Evolutionary conservation across 2,888 invertebrate species (phyloP), one percentile per base, ranked within the genome.

Genomic region (Clistopyga incitator): DNA sequence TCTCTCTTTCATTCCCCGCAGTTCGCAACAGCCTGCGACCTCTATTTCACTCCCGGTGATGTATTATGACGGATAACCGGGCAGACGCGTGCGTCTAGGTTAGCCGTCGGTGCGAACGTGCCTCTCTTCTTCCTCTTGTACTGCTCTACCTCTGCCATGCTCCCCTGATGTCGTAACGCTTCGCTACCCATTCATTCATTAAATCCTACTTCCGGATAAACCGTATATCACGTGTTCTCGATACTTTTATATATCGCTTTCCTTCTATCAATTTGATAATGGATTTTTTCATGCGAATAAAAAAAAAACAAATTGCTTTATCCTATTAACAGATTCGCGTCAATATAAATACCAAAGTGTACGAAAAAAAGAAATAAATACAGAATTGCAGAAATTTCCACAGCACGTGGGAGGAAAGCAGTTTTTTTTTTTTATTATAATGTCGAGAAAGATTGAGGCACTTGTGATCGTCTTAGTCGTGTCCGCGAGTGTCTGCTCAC

Each of bases 41-140:
- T 74, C 61, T 67, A 76, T 79, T 83, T 77, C 68, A 79, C 82
- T 84, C 72, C 47, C 54, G 78, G 78, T 84, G 82, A 85, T 86
- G 75, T 82, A 85, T 86, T 81, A 82, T 80, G 85, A 84, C 80
- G 84, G 85, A 86, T 86, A 86, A 84, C 78, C 82, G 81, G 65
- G 80, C 50, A 67, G 67, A 80, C 71, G 77, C 77, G 79, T 76
- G 76, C 68, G 70, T 68, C 64, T 77, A 15, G 76, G 59, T 76
- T 56, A 59, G 47, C 67, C 59, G 25, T 38, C 68, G 64, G 65
- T 54, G 67, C 54, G 64, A 42, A 52, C 38, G 68, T 50, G 61
- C 75, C 25, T 20, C 67, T 71, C 67, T 45, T 50, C 68, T n/a
- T 74, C 34, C 34, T 54, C 20, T 34, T 34, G 47, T 61, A 6